Conservation (phyloP, 2,113 vertebrate genomes). For the Prochilodus magdalenae region DNA sequence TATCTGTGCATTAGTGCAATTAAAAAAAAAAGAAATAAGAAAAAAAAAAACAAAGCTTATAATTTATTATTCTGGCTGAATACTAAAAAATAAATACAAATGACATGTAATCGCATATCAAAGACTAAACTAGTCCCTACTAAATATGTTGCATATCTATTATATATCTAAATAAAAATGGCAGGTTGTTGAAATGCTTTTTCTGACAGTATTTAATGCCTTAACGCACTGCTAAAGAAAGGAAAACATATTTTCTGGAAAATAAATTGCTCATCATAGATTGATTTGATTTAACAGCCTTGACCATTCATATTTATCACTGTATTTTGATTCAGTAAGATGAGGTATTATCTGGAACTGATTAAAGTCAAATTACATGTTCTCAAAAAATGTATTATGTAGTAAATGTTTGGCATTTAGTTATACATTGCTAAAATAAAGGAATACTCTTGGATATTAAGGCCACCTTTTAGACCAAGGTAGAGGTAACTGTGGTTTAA, state of each 20-base stretch:
- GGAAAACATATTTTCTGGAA: not conserved
- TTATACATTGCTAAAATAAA: not conserved
- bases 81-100: too few relatives aligned
- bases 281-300: not conserved
- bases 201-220: slow-evolving; percentile 29
- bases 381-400: not conserved
- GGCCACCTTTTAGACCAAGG: not conserved
- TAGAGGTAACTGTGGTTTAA: slow-evolving; percentile 11
- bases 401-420: not conserved
- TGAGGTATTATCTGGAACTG: not conserved
- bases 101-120: not conserved
- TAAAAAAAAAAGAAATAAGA: not conserved
- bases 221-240: slow-evolving; percentile 11
- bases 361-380: not conserved
- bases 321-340: not conserved
- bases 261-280: not conserved
- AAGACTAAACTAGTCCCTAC: not conserved
- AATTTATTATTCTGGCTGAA: not conserved
- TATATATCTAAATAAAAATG: not conserved
- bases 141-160: slow-evolving; percentile 4
- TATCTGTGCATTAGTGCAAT: not conserved
- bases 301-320: not conserved
- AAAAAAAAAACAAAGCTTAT: too few relatives aligned
- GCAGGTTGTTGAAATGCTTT: not conserved
- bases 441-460: slow-evolving; percentile 7